Evolutionary conservation across 1,140 invertebrate species (phyloP), one percentile per base, ranked within the genome.

Genomic region (Pectinophora gossypiella): DNA sequence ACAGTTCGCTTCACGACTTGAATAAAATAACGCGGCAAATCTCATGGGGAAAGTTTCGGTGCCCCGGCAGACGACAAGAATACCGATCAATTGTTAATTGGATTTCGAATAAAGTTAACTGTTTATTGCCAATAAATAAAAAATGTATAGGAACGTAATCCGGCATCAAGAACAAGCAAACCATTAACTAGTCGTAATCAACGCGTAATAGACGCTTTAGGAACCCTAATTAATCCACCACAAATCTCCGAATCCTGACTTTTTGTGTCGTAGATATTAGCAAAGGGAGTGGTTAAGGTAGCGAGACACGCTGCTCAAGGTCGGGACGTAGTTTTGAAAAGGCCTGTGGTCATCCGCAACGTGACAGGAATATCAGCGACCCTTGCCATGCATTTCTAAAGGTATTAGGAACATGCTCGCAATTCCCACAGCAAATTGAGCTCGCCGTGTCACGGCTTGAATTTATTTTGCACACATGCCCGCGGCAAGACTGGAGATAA

Each of bases 391-490:
- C 48, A 36, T 61, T 59, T 56, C 46, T 48, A 60, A 45, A 54
- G 51, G 51, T 65, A 54, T 62, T 59, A 61, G 62, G 67, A 71
- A 72, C 64, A 69, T 72, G 64, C 62, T 64, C 61, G 61, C 72
- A 78, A 79, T 76, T 79, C 75, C 75, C 64, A 77, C 72, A 72
- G 68, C 64, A 77, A 77, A 79, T 76, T 77, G 66, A 82, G 77
- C 70, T 69, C 59, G 63, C 68, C 55, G 60, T 62, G 64, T 74
- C 68, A 76, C 64, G 65, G 49, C 48, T 57, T 68, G 68, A 79
- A 40, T 82, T 77, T 79, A 77, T 78, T 77, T 70, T 58, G 65
- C 64, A 59, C 68, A 75, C 71, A 72, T 71, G 71, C 60, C 65
- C 53, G 43, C 68, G 64, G 55, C 61, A 64, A 32, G 55, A 61